Conservation (phyloP, 2,888 invertebrate species). For the Neria commutata region DNA sequence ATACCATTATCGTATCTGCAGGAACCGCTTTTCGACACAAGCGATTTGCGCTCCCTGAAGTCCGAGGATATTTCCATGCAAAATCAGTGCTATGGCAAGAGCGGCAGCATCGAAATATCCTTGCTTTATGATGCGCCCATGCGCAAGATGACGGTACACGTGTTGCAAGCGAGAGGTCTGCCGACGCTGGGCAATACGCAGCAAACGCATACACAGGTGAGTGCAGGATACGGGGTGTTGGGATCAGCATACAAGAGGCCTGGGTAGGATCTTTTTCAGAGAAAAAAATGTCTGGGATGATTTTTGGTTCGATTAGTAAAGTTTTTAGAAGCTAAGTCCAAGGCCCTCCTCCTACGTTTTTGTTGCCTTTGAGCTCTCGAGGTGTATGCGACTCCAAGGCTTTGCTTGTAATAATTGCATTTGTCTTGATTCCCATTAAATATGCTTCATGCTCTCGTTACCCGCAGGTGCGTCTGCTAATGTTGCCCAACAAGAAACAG, state of each 20-base stretch:
- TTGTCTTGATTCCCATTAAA: not conserved
- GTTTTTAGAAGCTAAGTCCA: too few relatives aligned
- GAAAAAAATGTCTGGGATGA: too few relatives aligned
- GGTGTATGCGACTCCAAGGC: too few relatives aligned
- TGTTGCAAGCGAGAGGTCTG: constrained; percentile 84
- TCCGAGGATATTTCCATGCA: constrained; percentile 62
- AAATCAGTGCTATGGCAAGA: constrained; percentile 62
- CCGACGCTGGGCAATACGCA: constrained; percentile 74
- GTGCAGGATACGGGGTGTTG: too few relatives aligned
- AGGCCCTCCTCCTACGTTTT: too few relatives aligned
- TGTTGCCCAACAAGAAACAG: constrained; percentile 91
- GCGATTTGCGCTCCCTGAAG: constrained; percentile 59
- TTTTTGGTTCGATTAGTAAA: too few relatives aligned
- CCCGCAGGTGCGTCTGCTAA: constrained; percentile 80
- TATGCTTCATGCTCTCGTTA: not conserved
- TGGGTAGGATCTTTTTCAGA: too few relatives aligned
- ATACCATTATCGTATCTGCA: too few relatives aligned
- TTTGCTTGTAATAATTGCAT: not conserved
- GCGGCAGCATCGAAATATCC: constrained; percentile 79
- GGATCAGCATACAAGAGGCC: too few relatives aligned
- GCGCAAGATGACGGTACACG: constrained; percentile 90
- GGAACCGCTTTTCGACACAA: constrained; percentile 62
- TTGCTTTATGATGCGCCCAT: constrained; percentile 89
- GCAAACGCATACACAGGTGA: constrained; percentile 74
- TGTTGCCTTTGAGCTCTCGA: too few relatives aligned